Base-by-base conservation (phyloP, 2,888 invertebrate species). In the Tachystola acroxantha region DNA sequence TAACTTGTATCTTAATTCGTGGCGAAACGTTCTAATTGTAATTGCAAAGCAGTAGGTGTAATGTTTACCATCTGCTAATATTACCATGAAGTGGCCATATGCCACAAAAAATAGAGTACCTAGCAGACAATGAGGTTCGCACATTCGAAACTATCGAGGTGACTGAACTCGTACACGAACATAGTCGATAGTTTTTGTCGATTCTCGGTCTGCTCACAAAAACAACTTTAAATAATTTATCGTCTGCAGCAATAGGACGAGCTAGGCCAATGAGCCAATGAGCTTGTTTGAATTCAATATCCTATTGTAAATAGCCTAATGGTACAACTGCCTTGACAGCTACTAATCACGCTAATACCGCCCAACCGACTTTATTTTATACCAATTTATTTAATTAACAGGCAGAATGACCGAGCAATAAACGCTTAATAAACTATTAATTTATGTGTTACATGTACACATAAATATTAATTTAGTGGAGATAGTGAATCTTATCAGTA, bases 121-220 rank as follows among this genome's bases (percentile, higher is more conserved):
- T 54, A 62, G 55, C 69, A 76, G 75, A 78, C 80, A 79, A 81
- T 76, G 80, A 79, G 74, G 65, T 77, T 76, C 75, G 79, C 80
- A 80, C 78, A 80, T 82, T 79, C 69, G 67, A 70, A 75, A 75
- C 69, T 64, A 66, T 69, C 53, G 75, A 75, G 84, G 82, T 84
- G 69, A 75, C 43, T 84, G 84, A 80, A 77, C 82, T 48, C 51
- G 43, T 59, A 68, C 60, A 64, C 52, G 64, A 70, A 59, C 64
- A 64, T 69, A 70, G 73, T 64, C 70, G 53, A 75, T 70, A 62
- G 72, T 81, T 84, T 82, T 85, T 82, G 75, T 69, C 53, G 63
- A 55, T 69, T 66, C 64, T 63, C 50, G 52, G 54, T 63, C 50
- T 53, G 43, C 27, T 27, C 43, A 57, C 67, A 81, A 82, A 80